Evolutionary conservation across 2,888 invertebrate genomes (phyloP).

Genomic region (Polyommatus icarus): DNA sequence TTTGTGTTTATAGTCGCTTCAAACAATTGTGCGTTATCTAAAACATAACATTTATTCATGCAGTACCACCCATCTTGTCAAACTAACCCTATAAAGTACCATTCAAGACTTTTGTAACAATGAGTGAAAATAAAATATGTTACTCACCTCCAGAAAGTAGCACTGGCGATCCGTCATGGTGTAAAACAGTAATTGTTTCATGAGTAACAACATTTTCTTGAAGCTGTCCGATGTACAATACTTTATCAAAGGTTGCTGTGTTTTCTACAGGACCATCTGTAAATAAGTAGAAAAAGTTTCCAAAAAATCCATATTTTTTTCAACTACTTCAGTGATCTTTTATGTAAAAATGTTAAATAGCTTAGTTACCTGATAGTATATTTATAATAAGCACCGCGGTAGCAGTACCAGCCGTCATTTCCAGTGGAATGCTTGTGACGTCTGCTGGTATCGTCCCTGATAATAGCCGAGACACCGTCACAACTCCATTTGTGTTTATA

Average conservation of each 20-base stretch:
- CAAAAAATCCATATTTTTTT: no score
- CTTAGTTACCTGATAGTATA: not conserved
- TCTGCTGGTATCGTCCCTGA: not conserved
- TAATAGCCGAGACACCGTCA: not conserved
- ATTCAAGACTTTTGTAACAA: not conserved
- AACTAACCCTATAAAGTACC: not conserved
- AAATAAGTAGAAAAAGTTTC: no score
- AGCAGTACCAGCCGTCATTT: not conserved
- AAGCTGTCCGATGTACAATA: conserved; percentile 58
- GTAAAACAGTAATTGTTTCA: conserved; percentile 54
- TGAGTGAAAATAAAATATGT: not conserved
- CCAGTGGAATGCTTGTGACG: not conserved
- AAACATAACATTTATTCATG: not conserved
- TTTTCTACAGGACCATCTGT: conserved; percentile 31
- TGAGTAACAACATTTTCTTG: conserved; percentile 51
- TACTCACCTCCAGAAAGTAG: conserved; percentile 52
- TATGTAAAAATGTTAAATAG: no score
- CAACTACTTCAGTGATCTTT: no score
- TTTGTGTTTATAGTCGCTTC: no score
- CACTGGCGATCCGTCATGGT: conserved; percentile 50
- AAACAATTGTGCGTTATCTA: not conserved
- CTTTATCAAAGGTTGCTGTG: conserved; percentile 53
- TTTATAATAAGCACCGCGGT: not conserved
- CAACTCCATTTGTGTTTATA: not conserved
- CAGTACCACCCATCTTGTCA: no score